Evolutionary conservation across 2,113 vertebrate species (phyloP), one percentile per base, ranked within the genome.

Genomic region (Clarias gariepinus): DNA sequence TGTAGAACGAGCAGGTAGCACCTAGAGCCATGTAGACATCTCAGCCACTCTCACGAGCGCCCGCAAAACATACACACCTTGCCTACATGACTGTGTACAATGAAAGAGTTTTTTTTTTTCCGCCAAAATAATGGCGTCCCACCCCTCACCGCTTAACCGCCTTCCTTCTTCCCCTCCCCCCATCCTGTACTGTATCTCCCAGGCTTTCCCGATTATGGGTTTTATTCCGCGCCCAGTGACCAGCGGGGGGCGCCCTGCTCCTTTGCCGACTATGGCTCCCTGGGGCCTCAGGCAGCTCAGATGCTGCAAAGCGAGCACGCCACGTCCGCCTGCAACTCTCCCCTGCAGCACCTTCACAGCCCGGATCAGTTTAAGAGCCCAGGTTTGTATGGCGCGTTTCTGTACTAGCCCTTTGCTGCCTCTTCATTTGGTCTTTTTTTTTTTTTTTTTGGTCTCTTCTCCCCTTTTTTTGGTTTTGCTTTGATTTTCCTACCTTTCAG

Each of bases 341-440:
- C 92, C 87, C 81, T 94, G 87, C 93, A 91, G 93, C 94, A 95
- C 93, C 94, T 95, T 92, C 94, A 94, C 94, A 94, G 91, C 92
- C 94, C 96, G 95, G 96, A 97, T 95, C 96, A 96, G 90, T 97
- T 96, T 96, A 97, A 97, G 94, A 97, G 93, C 95, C 95, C 95
- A 97, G 96, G 96, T 97, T 95, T 95, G 96, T 96, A 96, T 94
- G 89, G 91, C 61, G 88, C 93, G 90, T 87, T 85, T 89, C 71
- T 86, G 69, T 86, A 57, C 66, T 84, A 86, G 81, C 55, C 55
- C 57, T 88, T 30, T 61, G 41, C 55, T 86, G 52, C 71, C 85
- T 57, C 73, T 68, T 18, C 23, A 19, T 79, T 86, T 80, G 18
- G n/a, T 85, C 25, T 71, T 66, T 57, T 36, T 57, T 58, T 47